Percentiles rank a stretch among this genome's conserved stretches.
Evolutionary conservation across 2,797 vertebrate species (phyloP).

Genomic region (Pagetopsis macropterus): DNA sequence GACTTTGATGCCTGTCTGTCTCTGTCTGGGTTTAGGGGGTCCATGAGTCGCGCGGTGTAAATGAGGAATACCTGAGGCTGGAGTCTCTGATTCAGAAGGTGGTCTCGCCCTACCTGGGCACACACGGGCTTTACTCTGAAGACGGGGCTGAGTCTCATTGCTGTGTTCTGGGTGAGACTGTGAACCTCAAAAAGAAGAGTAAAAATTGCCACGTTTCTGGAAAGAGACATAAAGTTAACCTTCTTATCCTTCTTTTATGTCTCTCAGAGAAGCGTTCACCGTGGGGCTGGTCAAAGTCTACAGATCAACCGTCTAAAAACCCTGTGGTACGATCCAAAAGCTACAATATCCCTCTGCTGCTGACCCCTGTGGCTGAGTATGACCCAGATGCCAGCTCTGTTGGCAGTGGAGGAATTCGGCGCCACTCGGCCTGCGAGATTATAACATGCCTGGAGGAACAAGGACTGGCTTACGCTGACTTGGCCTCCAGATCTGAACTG

Average conservation of each 20-base stretch:
- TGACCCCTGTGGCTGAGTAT: conserved; percentile 95
- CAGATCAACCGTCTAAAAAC: conserved; percentile 89
- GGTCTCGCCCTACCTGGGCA: conserved; percentile 96
- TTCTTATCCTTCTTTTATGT: conserved; percentile 11
- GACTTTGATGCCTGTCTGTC: background rate
- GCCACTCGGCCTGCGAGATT: conserved; percentile 96
- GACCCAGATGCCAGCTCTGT: conserved; percentile 88
- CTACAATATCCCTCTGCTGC: conserved; percentile 96
- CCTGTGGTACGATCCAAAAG: conserved; percentile 96
- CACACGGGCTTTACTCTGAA: conserved; percentile 91
- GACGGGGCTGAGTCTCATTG: conserved; percentile 87
- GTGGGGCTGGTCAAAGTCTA: conserved; percentile 88
- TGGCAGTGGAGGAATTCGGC: conserved; percentile 86
- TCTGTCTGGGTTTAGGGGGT: conserved; percentile 85
- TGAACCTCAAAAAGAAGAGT: background rate
- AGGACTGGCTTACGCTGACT: conserved; percentile 81
- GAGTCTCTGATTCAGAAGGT: conserved; percentile 95
- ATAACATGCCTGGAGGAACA: conserved; percentile 92
- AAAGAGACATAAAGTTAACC: background rate
- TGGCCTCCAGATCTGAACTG: conserved; percentile 75
- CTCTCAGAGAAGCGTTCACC: conserved; percentile 90
- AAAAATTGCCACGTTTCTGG: background rate
- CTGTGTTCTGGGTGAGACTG: conserved; percentile 89
- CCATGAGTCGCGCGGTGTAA: conserved; percentile 91
- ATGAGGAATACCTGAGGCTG: conserved; percentile 94